These are phyloP conservation scores for Maniola jurtina DNA, from an alignment of 1,140 invertebrate genomes.

Conservation along the genomic window DNA sequence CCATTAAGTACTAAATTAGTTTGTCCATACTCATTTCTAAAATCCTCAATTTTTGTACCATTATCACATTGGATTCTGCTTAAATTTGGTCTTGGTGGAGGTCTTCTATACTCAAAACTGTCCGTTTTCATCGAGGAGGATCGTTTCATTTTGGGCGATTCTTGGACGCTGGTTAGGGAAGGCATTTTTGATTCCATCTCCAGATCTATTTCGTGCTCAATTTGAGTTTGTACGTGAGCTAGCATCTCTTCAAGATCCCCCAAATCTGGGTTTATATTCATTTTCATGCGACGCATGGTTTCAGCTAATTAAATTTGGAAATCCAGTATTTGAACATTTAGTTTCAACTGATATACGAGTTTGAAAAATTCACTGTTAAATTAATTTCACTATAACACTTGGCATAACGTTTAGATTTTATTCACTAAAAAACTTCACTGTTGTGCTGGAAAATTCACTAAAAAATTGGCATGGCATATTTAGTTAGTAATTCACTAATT, in stretches of 20 bases:
- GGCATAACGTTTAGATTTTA: not conserved
- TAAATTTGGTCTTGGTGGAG: conserved; percentile 45
- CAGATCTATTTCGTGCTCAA: conserved; percentile 73
- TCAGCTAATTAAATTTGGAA: conserved; percentile 16
- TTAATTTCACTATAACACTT: not conserved
- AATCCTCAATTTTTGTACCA: conserved; percentile 31
- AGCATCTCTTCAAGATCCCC: conserved; percentile 75
- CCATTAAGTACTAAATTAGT: conserved; percentile 41
- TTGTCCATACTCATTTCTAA: conserved; percentile 42
- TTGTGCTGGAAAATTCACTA: not conserved
- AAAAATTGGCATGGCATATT: not conserved
- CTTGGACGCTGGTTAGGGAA: conserved; percentile 56
- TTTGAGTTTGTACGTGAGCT: conserved; percentile 68
- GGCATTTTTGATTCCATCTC: conserved; percentile 62
- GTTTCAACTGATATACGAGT: too few relatives aligned
- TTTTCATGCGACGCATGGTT: conserved; percentile 63
- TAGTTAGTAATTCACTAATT: not conserved
- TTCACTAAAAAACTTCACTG: not conserved
- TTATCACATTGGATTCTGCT: conserved; percentile 47
- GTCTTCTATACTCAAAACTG: conserved; percentile 44
- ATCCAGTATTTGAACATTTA: too few relatives aligned
- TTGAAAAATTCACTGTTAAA: not conserved
- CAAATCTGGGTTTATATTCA: conserved; percentile 68
- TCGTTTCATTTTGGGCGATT: conserved; percentile 60
- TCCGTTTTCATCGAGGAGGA: conserved; percentile 49